A percentile compares a stretch with the other conserved stretches of the same genome.
Evolutionary conservation across 2,113 vertebrate genomes (phyloP).

Genomic region (Muntiacus reevesi): DNA sequence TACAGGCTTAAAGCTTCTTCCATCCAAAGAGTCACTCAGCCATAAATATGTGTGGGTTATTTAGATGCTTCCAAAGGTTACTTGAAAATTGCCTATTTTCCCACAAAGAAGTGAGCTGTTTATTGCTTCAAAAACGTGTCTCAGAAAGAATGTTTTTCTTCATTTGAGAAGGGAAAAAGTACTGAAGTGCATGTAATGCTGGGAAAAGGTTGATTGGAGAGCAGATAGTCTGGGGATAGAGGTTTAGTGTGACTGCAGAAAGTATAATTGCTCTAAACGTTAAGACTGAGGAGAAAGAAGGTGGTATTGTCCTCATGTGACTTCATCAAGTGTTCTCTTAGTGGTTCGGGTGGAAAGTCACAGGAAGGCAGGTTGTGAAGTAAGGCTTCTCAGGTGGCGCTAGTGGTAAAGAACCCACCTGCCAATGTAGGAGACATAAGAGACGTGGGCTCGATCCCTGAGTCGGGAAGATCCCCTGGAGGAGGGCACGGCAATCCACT

Average conservation of each 20-base stretch:
- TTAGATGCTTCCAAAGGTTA: constrained; percentile 64
- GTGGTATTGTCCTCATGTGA: fast-evolving
- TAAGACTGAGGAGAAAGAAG: background rate
- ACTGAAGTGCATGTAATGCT: background rate
- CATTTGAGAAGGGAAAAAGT: background rate
- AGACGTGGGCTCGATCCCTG: background rate
- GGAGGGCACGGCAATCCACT: background rate
- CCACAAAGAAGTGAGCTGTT: constrained; percentile 59
- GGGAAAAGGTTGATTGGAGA: background rate
- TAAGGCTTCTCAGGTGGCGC: background rate
- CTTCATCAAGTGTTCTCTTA: background rate
- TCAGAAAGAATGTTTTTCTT: constrained; percentile 32
- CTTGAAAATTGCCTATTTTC: constrained; percentile 62
- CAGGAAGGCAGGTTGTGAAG: background rate
- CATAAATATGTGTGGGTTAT: constrained; percentile 43
- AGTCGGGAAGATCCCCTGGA: background rate
- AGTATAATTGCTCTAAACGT: background rate
- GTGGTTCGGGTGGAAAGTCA: background rate
- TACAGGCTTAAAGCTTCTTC: constrained; percentile 24
- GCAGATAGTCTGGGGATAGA: background rate
- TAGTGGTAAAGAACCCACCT: background rate
- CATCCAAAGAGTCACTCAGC: constrained; percentile 49
- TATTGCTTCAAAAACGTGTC: constrained; percentile 49
- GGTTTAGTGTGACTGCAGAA: background rate
- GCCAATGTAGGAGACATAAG: background rate